Evolutionary conservation across 2,113 vertebrate species (phyloP).

Genomic region (Rissa tridactyla): DNA sequence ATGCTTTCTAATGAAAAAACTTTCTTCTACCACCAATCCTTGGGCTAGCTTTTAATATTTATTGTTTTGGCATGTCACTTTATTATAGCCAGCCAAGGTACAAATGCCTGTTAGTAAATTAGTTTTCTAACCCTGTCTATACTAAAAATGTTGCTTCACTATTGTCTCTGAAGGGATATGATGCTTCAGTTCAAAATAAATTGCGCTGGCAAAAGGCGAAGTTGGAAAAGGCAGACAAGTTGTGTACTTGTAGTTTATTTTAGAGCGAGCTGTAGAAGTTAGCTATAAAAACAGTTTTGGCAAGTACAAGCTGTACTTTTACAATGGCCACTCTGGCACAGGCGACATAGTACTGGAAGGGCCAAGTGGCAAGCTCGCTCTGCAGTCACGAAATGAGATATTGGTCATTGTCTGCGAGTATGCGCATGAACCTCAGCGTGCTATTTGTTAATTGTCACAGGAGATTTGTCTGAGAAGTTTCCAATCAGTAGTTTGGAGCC

Average conservation of each 20-base stretch:
- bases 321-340: neutral
- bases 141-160: neutral
- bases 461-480: neutral
- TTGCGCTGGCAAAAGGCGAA: neutral
- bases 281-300: neutral
- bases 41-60: neutral
- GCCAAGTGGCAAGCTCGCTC: neutral
- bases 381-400: neutral
- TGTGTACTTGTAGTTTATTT: neutral
- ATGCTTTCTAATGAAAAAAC: neutral
- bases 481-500: neutral
- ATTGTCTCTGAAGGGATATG: neutral
- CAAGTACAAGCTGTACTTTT: constrained; percentile 4
- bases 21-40: neutral
- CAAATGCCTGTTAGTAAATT: neutral
- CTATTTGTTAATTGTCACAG: neutral
- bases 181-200: neutral
- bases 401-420: neutral
- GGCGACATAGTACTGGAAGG: neutral
- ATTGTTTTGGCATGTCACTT: neutral
- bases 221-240: neutral
- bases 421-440: accelerated
- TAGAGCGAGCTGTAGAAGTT: neutral
- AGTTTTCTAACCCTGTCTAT: neutral
- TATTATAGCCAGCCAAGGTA: neutral